Percentiles rank a stretch among this genome's conserved stretches.
Evolutionary conservation across 1,140 invertebrate genomes (phyloP).

Genomic region (Reticulitermes speratus): DNA sequence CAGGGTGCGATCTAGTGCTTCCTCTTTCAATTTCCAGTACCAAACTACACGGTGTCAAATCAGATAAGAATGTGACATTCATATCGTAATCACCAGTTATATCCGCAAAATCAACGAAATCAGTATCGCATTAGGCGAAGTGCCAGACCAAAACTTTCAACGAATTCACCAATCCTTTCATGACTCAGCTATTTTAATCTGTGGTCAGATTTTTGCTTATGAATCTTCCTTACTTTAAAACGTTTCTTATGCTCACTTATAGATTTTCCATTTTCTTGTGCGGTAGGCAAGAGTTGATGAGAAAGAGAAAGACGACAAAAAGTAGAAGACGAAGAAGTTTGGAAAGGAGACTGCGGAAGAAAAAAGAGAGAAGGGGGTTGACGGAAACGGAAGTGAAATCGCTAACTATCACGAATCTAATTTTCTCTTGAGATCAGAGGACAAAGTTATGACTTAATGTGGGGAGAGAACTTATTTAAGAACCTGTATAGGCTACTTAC

Average conservation of each 20-base stretch:
- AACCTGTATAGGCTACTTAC: background rate
- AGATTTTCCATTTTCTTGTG: conserved; percentile 1
- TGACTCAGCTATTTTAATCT: background rate
- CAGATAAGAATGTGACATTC: no score
- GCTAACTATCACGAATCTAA: conserved; percentile 16
- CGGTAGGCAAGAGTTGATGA: background rate
- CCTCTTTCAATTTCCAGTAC: no score
- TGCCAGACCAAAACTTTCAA: background rate
- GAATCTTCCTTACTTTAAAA: background rate
- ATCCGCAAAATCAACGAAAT: no score
- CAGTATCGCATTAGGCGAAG: no score
- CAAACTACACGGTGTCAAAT: no score
- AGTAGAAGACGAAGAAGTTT: background rate
- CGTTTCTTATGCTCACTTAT: background rate
- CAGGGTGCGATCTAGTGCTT: no score
- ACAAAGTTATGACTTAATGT: conserved; percentile 7
- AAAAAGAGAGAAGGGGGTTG: background rate
- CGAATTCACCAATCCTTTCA: background rate
- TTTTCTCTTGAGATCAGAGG: background rate
- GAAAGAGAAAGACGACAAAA: background rate
- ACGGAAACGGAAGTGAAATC: background rate
- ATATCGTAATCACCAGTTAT: no score
- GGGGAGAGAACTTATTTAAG: conserved; percentile 6
- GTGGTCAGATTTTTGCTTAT: background rate
- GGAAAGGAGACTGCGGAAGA: background rate